phyloP scores from a whole-genome alignment of 2,888 invertebrate species.

The Anarsia innoxiella region DNA sequence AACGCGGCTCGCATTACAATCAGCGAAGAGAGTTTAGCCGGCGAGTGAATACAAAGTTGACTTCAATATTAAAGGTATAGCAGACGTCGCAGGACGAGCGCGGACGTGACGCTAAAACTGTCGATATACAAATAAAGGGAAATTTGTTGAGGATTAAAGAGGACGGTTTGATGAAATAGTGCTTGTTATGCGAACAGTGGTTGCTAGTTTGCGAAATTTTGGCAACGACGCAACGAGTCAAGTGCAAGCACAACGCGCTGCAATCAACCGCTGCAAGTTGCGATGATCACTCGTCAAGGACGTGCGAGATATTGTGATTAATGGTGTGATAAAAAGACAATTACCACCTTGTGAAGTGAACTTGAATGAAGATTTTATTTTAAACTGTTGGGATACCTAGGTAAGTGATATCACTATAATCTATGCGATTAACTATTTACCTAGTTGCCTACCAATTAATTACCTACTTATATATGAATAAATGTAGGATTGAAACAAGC shows the following conservation, averaged over 20 bases:
- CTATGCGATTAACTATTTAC: no score
- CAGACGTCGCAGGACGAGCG: conserved; percentile 46
- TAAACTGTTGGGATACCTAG: conserved; percentile 36
- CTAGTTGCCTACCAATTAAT: no score
- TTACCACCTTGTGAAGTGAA: conserved; percentile 29
- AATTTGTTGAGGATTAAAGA: conserved; percentile 36
- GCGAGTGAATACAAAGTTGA: conserved; percentile 61
- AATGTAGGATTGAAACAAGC: no score
- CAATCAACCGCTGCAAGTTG: conserved; percentile 42
- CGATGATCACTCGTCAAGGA: conserved; percentile 46
- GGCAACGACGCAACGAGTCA: conserved; percentile 40
- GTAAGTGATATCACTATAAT: no score
- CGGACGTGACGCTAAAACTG: conserved; percentile 40
- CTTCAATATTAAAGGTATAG: conserved; percentile 43
- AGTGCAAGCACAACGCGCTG: conserved; percentile 29
- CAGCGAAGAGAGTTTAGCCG: conserved; percentile 67
- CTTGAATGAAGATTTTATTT: conserved; percentile 29
- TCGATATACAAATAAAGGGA: conserved; percentile 34
- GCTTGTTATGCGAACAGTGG: conserved; percentile 50
- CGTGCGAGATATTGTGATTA: conserved; percentile 42
- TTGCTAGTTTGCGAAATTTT: conserved; percentile 59
- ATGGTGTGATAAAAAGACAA: conserved; percentile 37
- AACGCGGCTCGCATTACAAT: conserved; percentile 62
- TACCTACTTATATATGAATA: no score
- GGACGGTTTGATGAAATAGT: conserved; percentile 33